Evolutionary conservation across 2,113 vertebrate species (phyloP), one percentile per base, ranked within the genome.

Genomic region (Anguilla rostrata): DNA sequence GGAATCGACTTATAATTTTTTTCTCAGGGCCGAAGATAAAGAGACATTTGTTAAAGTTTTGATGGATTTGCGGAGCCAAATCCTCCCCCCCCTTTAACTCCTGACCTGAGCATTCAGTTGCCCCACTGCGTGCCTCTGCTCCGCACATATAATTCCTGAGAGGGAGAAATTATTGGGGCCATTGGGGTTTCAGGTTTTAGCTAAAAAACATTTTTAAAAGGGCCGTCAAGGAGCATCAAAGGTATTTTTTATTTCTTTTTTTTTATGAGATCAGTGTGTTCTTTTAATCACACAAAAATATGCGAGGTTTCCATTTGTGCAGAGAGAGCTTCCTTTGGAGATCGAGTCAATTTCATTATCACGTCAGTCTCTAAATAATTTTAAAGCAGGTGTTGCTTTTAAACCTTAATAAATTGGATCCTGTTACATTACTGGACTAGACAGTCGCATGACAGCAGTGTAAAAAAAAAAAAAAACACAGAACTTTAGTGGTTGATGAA

Each of bases 21-120:
- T 53, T 53, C 12, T 81, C 56, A 63, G 26, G 85, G 39, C 49
- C 63, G 80, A 86, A 81, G 78, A 81, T 81, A 86, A 86, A 86
- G 53, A 49, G 49, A 86, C 84, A 85, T 57, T 85, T 80, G 71
- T 85, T 75, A 60, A 56, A 46, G 85, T 63, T 34, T 86, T 82
- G 53, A 39, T 78, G 81, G 53, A 40, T 86, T 86, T 86, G 78
- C 82, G 39, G 60, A 14, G 41, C 22, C 3, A 80, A 80, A 80
- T 80, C 78, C 34, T 41, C 20, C 22, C 39, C 56, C 12, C 40
- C 85, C 57, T 81, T 66, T 60, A 34, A 39, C 39, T 83, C 82
- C 53, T 49, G 39, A 39, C 53, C 78, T 26, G 39, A 80, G 71
- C 34, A 12, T 75, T 75, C 71, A 34, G 71, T 34, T 75, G 71